Base-by-base conservation (phyloP, 2,113 vertebrate species). In the Rhipidura dahli region DNA sequence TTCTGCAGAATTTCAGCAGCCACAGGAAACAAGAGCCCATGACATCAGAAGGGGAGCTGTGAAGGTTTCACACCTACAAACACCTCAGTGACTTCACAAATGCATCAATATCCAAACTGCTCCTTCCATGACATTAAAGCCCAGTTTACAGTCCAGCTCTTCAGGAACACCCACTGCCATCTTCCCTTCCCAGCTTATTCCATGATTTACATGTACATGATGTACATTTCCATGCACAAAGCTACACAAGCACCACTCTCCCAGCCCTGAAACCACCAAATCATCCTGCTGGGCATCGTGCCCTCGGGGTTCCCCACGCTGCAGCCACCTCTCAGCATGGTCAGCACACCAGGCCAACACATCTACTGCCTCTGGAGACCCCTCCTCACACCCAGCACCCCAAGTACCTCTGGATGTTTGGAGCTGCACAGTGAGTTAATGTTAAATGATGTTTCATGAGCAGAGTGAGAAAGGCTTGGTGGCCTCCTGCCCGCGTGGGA, bases 71-170 rank as follows among this genome's bases (percentile, higher is more conserved):
- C 1, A 0, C 28, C 63, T 23, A 11, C 21, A 30, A 42, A 21
- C 23, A 33, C 47, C 61, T 84, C 51, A 28, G 11, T 7, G 51
- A 53, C 51, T 26, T 15, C 21, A 57, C 17, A 15, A 56, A 45
- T 2, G 8, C 53, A 35, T 16, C 53, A 13, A 8, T 0, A 42
- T 6, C 40, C 21, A 53, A 53, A 57, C 0, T 1, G 0, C 15
- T 47, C 53, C 17, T 71, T 17, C 22, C 57, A 11, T 8, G 18
- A 63, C 39, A 21, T 14, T 78, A 14, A 0, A 56, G 23, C 2
- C 45, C 22, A 2, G 7, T 42, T 64, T 16, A 8, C 10, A 85
- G 4, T 1, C 15, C 42, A 50, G 31, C 31, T 61, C 59, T 22
- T 15, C 21, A 53, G 12, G 24, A 90, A 13, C 7, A 39, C 5